Conservation (phyloP, 2,113 vertebrate species). For the Gopherus evgoodei region DNA sequence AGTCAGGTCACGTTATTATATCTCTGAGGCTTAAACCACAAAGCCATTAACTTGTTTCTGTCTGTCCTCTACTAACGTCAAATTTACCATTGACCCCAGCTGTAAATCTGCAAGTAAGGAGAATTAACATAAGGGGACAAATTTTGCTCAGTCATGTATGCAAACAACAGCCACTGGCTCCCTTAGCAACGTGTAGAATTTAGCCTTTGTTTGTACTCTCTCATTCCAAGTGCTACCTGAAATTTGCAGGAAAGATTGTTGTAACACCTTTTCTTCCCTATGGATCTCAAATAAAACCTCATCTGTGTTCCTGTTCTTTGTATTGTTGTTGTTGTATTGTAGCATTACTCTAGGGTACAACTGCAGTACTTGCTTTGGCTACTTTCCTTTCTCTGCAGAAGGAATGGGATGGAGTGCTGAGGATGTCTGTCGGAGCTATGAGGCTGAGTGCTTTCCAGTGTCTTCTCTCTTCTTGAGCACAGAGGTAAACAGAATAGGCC, state of each 20-base stretch:
- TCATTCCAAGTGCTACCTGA: background rate
- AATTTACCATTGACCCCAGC: background rate
- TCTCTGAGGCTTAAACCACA: background rate
- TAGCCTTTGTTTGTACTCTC: background rate
- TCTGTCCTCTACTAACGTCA: background rate
- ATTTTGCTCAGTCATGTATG: background rate
- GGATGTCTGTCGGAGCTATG: background rate
- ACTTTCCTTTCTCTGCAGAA: background rate
- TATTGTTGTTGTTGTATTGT: background rate
- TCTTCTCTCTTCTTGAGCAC: background rate
- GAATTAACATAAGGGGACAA: background rate
- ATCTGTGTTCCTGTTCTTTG: fast-evolving
- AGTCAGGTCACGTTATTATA: background rate
- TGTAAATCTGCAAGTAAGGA: background rate
- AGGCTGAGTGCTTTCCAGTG: background rate
- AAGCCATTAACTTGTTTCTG: background rate
- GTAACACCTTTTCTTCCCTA: fast-evolving
- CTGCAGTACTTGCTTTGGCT: fast-evolving
- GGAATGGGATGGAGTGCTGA: background rate
- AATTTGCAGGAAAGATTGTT: background rate
- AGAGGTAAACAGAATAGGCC: background rate
- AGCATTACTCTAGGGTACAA: background rate
- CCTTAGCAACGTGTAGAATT: background rate
- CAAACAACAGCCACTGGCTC: background rate
- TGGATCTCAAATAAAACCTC: fast-evolving